A percentile compares a stretch with the other conserved stretches of the same genome.
phyloP scores from a whole-genome alignment of 2,888 invertebrate genomes.

The Podotricha telesiphe region DNA sequence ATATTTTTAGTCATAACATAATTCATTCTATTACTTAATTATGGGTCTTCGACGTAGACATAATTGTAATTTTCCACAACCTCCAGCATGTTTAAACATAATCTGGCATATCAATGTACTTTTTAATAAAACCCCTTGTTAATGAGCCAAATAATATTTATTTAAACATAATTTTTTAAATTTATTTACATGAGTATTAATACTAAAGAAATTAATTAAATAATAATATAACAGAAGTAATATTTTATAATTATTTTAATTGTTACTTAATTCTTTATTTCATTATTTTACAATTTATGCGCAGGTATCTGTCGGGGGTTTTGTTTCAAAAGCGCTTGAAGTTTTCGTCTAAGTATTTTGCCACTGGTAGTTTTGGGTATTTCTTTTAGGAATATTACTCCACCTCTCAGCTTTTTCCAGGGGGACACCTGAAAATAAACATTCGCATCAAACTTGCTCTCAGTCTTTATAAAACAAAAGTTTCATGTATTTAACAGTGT shows the following conservation, averaged over 20 bases:
- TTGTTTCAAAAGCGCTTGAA: slow-evolving; percentile 61
- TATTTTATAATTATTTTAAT: not conserved
- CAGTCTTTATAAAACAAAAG: too few relatives aligned
- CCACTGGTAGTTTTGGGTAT: slow-evolving; percentile 90
- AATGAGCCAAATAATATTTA: not conserved
- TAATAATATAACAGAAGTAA: not conserved
- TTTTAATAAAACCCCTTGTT: too few relatives aligned
- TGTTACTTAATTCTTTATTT: too few relatives aligned
- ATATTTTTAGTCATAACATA: too few relatives aligned
- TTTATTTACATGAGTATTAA: too few relatives aligned
- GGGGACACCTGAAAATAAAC: slow-evolving; percentile 76
- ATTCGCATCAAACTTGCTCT: not conserved
- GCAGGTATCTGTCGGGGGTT: slow-evolving; percentile 40
- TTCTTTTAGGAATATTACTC: slow-evolving; percentile 87
- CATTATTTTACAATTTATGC: slow-evolving; percentile 55
- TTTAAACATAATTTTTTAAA: too few relatives aligned
- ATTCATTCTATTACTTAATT: too few relatives aligned
- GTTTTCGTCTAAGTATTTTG: slow-evolving; percentile 87
- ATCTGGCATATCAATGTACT: too few relatives aligned
- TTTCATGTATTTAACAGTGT: too few relatives aligned
- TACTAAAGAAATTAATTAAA: not conserved
- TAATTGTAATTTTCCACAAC: too few relatives aligned
- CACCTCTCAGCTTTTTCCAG: slow-evolving; percentile 88
- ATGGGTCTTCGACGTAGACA: too few relatives aligned
- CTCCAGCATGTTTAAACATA: too few relatives aligned